Conservation (phyloP, 2,888 invertebrate genomes). For the Plagodis dolabraria region DNA sequence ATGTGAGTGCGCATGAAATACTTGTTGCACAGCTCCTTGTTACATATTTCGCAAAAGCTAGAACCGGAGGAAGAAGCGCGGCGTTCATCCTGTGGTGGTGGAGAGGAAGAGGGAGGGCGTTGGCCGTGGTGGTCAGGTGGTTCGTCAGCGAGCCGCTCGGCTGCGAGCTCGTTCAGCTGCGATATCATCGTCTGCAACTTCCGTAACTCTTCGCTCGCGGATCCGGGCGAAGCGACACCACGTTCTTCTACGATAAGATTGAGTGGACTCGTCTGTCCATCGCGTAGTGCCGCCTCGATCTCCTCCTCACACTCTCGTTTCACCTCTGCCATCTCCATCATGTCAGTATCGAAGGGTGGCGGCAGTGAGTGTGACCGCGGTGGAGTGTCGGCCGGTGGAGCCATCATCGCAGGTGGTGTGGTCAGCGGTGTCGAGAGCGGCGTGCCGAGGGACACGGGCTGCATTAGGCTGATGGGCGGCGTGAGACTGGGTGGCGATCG, state of each 20-base stretch:
- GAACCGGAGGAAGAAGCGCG: constrained; percentile 87
- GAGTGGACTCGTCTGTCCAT: constrained; percentile 90
- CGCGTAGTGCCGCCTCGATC: constrained; percentile 72
- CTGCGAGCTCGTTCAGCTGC: constrained; percentile 93
- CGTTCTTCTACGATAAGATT: constrained; percentile 90
- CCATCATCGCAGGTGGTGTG: constrained; percentile 72
- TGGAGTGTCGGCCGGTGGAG: constrained; percentile 88
- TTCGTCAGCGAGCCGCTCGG: constrained; percentile 74
- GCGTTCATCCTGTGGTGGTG: constrained; percentile 75
- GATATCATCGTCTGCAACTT: constrained; percentile 96
- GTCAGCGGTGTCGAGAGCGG: constrained; percentile 89
- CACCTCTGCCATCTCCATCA: constrained; percentile 70
- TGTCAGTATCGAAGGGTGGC: constrained; percentile 60
- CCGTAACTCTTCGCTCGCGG: constrained; percentile 93
- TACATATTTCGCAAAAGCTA: constrained; percentile 98
- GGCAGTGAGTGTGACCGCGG: constrained; percentile 65
- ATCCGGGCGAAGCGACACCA: constrained; percentile 82
- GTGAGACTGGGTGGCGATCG: constrained; percentile 82
- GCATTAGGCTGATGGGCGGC: constrained; percentile 72
- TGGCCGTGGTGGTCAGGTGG: constrained; percentile 58
- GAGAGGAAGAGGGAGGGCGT: constrained; percentile 68
- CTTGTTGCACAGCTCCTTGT: constrained; percentile 99
- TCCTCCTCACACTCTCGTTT: constrained; percentile 82
- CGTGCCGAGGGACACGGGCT: constrained; percentile 66
- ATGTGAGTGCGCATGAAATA: constrained; percentile 99